These are phyloP conservation scores for Cherax quadricarinatus DNA, from an alignment of 1,140 invertebrate genomes.

Conservation along the genomic window DNA sequence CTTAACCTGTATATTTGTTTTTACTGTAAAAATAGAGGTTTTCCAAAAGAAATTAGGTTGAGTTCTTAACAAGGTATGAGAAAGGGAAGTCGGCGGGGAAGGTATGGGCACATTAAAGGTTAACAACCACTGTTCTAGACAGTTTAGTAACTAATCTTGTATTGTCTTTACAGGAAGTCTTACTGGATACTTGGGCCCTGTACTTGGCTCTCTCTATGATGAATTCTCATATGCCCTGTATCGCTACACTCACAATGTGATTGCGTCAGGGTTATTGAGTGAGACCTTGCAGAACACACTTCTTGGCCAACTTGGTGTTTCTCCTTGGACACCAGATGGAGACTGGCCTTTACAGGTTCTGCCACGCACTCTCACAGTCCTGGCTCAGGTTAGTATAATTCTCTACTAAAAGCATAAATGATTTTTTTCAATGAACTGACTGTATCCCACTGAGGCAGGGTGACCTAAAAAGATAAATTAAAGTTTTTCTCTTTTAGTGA, in stretches of 20 bases:
- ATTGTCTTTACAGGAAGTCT: conserved; percentile 74
- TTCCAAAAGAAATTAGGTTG: no score
- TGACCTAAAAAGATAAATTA: no score
- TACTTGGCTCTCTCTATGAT: conserved; percentile 80
- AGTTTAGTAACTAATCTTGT: conserved; percentile 14
- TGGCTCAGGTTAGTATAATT: conserved; percentile 81
- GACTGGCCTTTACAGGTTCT: conserved; percentile 91
- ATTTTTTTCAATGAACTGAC: no score
- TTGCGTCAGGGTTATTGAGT: conserved; percentile 83
- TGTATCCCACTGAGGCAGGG: no score
- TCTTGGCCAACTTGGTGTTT: conserved; percentile 86
- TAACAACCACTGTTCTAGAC: background rate
- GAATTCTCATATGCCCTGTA: conserved; percentile 88
- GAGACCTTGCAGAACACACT: conserved; percentile 85
- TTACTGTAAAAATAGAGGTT: no score
- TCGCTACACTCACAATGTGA: conserved; percentile 89
- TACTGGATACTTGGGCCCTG: conserved; percentile 72
- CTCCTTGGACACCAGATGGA: conserved; percentile 81
- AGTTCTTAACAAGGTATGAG: no score
- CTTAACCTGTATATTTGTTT: no score
- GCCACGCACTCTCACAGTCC: conserved; percentile 88
- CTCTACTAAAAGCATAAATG: no score
- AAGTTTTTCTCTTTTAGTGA: no score
- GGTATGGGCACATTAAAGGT: no score
- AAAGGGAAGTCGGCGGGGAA: no score